Evolutionary conservation across 2,113 vertebrate genomes (phyloP), one percentile per base, ranked within the genome.

Genomic region (Steatornis caripensis): DNA sequence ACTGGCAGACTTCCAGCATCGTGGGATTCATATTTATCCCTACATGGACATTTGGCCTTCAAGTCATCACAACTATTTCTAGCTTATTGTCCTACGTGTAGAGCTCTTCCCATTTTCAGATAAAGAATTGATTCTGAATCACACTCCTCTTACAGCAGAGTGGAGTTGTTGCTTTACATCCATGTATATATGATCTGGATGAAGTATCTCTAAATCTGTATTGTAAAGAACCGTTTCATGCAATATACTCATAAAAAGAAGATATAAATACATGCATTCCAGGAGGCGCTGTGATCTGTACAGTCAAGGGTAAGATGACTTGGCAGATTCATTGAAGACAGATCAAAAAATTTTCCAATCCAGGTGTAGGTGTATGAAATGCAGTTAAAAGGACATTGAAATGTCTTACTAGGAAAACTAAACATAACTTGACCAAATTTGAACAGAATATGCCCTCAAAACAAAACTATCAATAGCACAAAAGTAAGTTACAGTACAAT

Each of bases 21-120:
- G 12, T 85, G 54, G 48, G 81, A 83, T 90, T 87, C 84, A 68
- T 71, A 83, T 83, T 66, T 93, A 86, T 90, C 95, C 94, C 60
- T 95, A 87, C 72, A 96, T 82, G 93, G 91, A 95, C 51, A 97
- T 90, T 97, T 96, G 48, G 89, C 60, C 81, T 87, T 95, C 62
- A 91, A 92, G 23, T 49, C 55, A 66, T 96, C 37, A 80, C 26
- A 96, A 87, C 77, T 94, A 93, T 95, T 97, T 92, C 86, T 94
- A 90, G 84, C 71, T 96, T 96, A 79, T 77, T 94, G 54, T 93
- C 51, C 24, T 85, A 78, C 86, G 36, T 61, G 80, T 39, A 83
- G 79, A 84, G 39, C 58, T 77, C 55, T 75, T 94, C 66, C 58
- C 71, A 51, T 86, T 95, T 89, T 85, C 85, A 95, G 70, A 62